Evolutionary conservation across 2,888 invertebrate genomes (phyloP), one percentile per base, ranked within the genome.

Genomic region (Drosophila mulleri): DNA sequence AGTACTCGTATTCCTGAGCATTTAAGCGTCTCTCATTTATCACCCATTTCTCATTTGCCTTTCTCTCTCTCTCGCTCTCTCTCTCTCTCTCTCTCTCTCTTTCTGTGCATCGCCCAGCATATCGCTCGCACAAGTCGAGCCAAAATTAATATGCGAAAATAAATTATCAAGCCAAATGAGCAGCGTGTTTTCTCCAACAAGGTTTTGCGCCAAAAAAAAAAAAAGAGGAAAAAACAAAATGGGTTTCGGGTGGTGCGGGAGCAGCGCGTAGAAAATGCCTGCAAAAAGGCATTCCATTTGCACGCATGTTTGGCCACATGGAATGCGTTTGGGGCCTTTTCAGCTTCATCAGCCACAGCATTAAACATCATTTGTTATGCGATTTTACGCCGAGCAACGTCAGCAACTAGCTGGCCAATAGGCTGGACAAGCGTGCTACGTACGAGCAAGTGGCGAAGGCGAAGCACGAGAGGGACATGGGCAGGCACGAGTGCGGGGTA

Each of bases 131-230:
- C 68, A 61, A 82, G 75, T 72, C 80, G 69, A 67, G 78, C 72
- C 72, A 88, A 82, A 88, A 86, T 88, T 86, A 86, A 88, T 88
- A 88, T 86, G 87, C 84, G 88, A 86, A 86, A 86, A 86, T 86
- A 86, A 86, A 86, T 86, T 86, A 88, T 88, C 84, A 82, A 88
- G 75, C 81, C 87, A 87, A 86, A 88, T 87, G 84, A 84, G 88
- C 81, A 83, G 81, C 75, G 72, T 71, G 59, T 71, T 69, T 79
- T 72, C 59, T 67, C 82, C 54, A 57, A 61, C 80, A 82, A 71
- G 58, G 57, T 59, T 71, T 42, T 59, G 29, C 59, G 53, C 61
- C 67, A 64, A 83, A 81, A 79, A 48, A 48, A 9, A 29, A 5
- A 23, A 23, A 53, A 1, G 6, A 6, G 26, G 6, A 47, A 45